Evolutionary conservation across 1,140 invertebrate species (phyloP).

Genomic region (Drosophila baimaii): DNA sequence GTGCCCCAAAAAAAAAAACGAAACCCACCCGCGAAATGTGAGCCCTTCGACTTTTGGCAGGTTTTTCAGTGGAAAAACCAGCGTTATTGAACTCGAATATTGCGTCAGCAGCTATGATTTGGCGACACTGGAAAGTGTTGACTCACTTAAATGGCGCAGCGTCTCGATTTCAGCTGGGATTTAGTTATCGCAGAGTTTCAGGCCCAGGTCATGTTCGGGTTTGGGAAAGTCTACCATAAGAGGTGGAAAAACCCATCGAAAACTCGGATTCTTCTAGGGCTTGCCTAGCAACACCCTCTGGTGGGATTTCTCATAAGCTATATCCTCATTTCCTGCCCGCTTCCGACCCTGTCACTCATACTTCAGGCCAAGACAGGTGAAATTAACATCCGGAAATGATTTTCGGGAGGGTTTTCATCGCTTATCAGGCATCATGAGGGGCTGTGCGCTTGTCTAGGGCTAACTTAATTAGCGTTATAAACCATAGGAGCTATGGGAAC

Average conservation of each 20-base stretch:
- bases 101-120: conserved; percentile 15
- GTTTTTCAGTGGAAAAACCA: conserved; percentile 41
- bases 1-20: not conserved
- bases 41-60: conserved; percentile 24
- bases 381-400: conserved; percentile 24
- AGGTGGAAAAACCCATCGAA: too few relatives aligned
- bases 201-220: not conserved
- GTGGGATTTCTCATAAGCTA: too few relatives aligned
- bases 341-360: conserved; percentile 20
- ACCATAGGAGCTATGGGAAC: not conserved
- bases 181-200: conserved; percentile 1
- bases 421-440: conserved; percentile 20
- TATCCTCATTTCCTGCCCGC: not conserved
- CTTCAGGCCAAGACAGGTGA: conserved; percentile 31
- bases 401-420: not conserved
- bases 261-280: too few relatives aligned
- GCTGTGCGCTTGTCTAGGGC: conserved; percentile 12
- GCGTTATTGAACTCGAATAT: conserved; percentile 37
- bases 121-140: conserved; percentile 32
- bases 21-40: conserved; percentile 19
- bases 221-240: not conserved
- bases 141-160: conserved; percentile 57
- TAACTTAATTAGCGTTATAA: conserved; percentile 61
- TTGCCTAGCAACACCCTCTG: too few relatives aligned
- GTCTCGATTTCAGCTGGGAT: conserved; percentile 36